Evolutionary conservation across 2,797 vertebrate species (phyloP), one percentile per base, ranked within the genome.

Genomic region (Arrhamphus sclerolepis): DNA sequence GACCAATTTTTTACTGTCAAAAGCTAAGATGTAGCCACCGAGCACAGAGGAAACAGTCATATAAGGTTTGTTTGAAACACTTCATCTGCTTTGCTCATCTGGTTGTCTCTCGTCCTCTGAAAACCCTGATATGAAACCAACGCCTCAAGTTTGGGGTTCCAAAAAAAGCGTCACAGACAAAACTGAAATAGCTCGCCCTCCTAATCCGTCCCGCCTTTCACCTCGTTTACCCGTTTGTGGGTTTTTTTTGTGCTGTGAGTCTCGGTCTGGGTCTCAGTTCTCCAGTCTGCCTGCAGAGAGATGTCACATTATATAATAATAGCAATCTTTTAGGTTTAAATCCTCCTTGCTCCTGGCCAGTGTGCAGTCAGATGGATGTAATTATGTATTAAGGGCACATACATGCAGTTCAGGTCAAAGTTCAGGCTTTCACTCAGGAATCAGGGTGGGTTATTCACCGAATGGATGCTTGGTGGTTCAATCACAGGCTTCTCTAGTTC

Each of bases 291-390:
- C 56, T 62, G 63, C 49, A 61, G 69, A 77, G 39, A 65, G 49
- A 54, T 28, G 52, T 58, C 28, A 6, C 43, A 59, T 82, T 81
- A 83, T 63, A 71, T 74, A 79, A 81, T 41, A 49, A n/a, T n/a
- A 18, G 16, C 56, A 5, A 47, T 67, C 49, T 67, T 75, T 81
- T 55, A 70, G 60, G 67, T 81, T 68, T 48, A 65, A 77, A 54
- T 84, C 64, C 66, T 70, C 81, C 82, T 88, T 81, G 82, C 78
- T 78, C 56, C 42, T 66, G 79, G 82, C 53, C 26, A 40, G 31
- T 26, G 3, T 76, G 65, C 56, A 52, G 34, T 74, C 50, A 52
- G 47, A 80, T 24, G 44, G 26, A 66, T 64, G 49, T 60, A 77
- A 70, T 72, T 59, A 56, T 72, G 57, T 46, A 28, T 55, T 16